phyloP scores from a whole-genome alignment of 1,140 invertebrate species.

The Trichonephila inaurata region DNA sequence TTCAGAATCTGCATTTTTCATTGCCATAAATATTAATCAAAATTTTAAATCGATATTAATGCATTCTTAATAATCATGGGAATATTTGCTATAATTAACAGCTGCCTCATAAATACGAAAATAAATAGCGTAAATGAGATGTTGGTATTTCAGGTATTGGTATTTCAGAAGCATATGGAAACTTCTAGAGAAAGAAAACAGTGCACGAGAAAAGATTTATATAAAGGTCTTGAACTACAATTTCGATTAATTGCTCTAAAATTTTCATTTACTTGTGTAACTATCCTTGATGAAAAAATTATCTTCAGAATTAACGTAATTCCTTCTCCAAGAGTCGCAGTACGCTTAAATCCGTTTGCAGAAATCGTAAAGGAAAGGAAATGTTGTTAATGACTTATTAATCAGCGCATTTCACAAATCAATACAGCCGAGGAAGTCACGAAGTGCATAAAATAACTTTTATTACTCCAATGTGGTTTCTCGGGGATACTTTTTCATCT shows the following conservation, averaged over 20 bases:
- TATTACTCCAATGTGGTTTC: conserved; percentile 38
- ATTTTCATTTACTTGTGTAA: background rate
- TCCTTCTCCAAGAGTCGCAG: background rate
- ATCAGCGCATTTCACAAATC: conserved; percentile 33
- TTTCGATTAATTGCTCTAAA: background rate
- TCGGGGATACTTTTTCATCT: conserved; percentile 39
- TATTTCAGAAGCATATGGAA: too few species aligned
- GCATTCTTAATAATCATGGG: too few species aligned
- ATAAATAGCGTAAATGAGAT: too few species aligned
- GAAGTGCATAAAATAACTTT: conserved; percentile 56
- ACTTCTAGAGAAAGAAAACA: too few species aligned
- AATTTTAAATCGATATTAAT: too few species aligned
- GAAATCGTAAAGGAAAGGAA: conserved; percentile 23
- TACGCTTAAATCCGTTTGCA: background rate
- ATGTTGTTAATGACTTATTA: conserved; percentile 42
- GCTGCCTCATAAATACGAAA: too few species aligned
- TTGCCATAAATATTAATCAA: too few species aligned
- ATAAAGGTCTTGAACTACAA: background rate
- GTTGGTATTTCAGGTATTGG: too few species aligned
- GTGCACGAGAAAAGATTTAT: background rate
- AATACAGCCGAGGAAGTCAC: conserved; percentile 26
- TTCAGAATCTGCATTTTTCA: too few species aligned
- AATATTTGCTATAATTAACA: too few species aligned
- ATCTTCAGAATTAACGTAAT: background rate
- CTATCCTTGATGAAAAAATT: background rate